A percentile compares a stretch with the other conserved stretches of the same genome.
phyloP scores from a whole-genome alignment of 2,888 invertebrate species.

The Mylabris sibirica region DNA sequence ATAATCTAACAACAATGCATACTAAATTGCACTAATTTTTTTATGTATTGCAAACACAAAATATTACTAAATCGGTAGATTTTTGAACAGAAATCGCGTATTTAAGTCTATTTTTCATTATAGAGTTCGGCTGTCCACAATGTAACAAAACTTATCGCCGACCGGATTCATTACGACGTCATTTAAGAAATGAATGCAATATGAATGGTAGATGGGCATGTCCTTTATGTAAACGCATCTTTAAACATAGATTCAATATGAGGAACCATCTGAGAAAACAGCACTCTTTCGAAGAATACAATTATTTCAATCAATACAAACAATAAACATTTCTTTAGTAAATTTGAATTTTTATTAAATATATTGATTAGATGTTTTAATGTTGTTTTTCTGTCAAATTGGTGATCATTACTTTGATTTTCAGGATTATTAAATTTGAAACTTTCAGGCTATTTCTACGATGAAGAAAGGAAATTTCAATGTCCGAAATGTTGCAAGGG shows the following conservation, averaged over 20 bases:
- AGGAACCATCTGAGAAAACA: constrained; percentile 49
- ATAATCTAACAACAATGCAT: background rate
- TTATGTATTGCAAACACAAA: background rate
- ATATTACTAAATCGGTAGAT: background rate
- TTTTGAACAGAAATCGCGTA: background rate
- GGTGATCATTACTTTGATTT: background rate
- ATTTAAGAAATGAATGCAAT: constrained; percentile 62
- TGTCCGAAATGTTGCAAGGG: constrained; percentile 61
- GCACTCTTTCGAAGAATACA: constrained; percentile 18
- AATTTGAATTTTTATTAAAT: background rate
- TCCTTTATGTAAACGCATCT: constrained; percentile 57
- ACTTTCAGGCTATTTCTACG: constrained; percentile 19
- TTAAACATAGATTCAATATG: constrained; percentile 61
- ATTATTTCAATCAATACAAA: background rate
- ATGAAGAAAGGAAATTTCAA: constrained; percentile 15
- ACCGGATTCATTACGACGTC: constrained; percentile 59
- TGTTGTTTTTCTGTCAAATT: background rate
- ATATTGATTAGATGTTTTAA: constrained; percentile 2
- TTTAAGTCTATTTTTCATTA: constrained; percentile 16
- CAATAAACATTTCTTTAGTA: constrained; percentile 8
- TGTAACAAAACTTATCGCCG: constrained; percentile 60
- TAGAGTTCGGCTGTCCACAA: constrained; percentile 46
- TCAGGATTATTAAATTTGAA: background rate
- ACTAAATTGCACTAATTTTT: constrained; percentile 3
- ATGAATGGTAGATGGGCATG: constrained; percentile 59